Base-by-base conservation (phyloP, 2,797 vertebrate species). In the Rousettus madagascariensis region DNA sequence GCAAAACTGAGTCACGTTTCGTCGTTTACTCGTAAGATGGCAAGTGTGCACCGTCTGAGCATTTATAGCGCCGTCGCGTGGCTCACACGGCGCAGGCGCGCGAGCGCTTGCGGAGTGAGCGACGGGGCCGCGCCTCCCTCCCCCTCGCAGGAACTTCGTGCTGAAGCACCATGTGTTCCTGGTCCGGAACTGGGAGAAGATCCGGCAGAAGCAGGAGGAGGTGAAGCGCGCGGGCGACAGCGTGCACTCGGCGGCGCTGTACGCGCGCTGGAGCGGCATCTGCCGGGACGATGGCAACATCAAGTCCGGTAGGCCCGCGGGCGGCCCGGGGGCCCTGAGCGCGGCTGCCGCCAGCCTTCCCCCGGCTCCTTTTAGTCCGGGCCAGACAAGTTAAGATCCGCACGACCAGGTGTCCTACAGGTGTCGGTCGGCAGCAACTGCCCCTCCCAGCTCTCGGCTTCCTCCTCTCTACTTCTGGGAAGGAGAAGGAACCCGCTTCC, bases 231-330 rank as follows among this genome's bases (percentile, higher is more conserved):
- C 99, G 82, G 98, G 98, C 0, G 99, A 99, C 96, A 98, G 98
- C 51, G 98, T 99, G 63, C 98, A 98, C 88, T 98, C 98, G 30
- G 97, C 99, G 0, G 99, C 99, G 0, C 97, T 99, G 0, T 99
- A 99, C 82, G 98, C 98, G 1, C 99, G 99, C 97, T 99, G 99
- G 99, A 99, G 99, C 36, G 99, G 99, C 10, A 99, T 99, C 93
- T 99, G 99, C 87, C 98, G 99, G 0, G 99, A 99, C 3, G 99
- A 99, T 0, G 99, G 99, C 82, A 99, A 99, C 98, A 99, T 99
- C 74, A 99, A 99, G 95, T 99, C 99, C 77, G 99, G 99, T 49
- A 49, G 49, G 49, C 49, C 49, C 49, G 15, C 15, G 46, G 46
- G 46, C 43, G 9, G 43, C 43, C 11, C 10, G 43, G 43, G 43